Percentiles rank a stretch among this genome's conserved stretches.
These are phyloP conservation scores for Chrysemys picta DNA, from an alignment of 2,113 vertebrate genomes.

Conservation along the genomic window DNA sequence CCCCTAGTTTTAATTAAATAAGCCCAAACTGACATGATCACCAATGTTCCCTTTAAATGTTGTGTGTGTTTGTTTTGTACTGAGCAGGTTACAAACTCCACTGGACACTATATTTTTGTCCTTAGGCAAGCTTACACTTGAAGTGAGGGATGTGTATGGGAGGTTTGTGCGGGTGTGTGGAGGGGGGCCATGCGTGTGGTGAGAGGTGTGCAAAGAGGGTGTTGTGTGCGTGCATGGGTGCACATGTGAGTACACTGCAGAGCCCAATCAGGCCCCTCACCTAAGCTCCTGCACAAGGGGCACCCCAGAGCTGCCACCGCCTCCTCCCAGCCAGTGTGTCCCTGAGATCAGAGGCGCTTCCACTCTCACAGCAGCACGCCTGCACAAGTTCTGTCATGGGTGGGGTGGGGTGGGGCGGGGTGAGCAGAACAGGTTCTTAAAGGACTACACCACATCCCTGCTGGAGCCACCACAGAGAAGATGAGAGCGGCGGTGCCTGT, in stretches of 20 bases:
- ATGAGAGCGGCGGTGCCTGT: neutral
- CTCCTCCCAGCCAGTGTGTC: neutral
- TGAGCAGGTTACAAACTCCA: too few relatives aligned
- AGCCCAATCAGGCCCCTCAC: neutral
- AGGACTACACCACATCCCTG: neutral
- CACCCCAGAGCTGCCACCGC: neutral
- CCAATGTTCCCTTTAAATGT: slow-evolving; percentile 7
- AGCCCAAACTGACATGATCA: neutral
- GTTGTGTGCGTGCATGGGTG: neutral
- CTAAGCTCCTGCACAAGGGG: neutral
- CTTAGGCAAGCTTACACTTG: too few relatives aligned
- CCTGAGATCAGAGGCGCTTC: neutral
- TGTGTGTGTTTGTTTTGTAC: too few relatives aligned
- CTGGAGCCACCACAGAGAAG: neutral
- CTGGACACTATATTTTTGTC: too few relatives aligned
- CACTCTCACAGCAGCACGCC: neutral
- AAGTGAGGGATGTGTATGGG: neutral
- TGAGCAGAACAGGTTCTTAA: neutral
- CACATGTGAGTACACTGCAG: neutral
- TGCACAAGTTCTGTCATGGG: neutral
- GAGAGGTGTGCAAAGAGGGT: neutral
- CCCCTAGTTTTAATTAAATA: neutral
- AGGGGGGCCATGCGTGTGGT: neutral
- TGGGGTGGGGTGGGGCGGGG: neutral
- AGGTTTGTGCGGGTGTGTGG: neutral